Evolutionary conservation across 1,140 invertebrate genomes (phyloP), one percentile per base, ranked within the genome.

Genomic region (Calliphora vicina): DNA sequence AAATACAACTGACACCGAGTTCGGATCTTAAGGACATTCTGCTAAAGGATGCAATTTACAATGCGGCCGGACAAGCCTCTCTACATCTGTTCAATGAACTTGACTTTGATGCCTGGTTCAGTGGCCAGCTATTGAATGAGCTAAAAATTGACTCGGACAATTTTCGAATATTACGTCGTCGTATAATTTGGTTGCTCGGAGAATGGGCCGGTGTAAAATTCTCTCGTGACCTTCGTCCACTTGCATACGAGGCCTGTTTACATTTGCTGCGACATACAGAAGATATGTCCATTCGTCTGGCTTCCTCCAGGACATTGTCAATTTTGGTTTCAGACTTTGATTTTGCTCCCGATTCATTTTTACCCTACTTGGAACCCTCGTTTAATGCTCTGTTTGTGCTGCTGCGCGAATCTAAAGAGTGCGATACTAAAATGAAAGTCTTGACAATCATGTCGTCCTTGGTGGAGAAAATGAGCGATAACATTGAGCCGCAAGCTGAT

Each of bases 371-470:
- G 57, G 94, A 96, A 42, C 92, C 94, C 20, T 92, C 93, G 2
- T 97, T 98, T 88, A 92, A 93, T 78, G 92, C 96, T 67, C 91
- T 99, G 3, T 98, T 98, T 91, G 91, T 94, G 82, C 92, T 99
- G 73, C 91, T 99, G 73, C 96, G 96, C 88, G 96, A 98, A 91
- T 96, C 96, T 0, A 93, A 94, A 85, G 97, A 98, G 91, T 98
- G 96, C 92, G 97, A 99, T 91, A 97, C 96, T 3, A 99, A 98
- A 92, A 97, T 98, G 94, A 94, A 96, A 86, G 95, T 98, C 20
- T 91, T 99, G 26, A 95, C 96, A 91, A 96, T 97, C 67, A 93
- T 99, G 89, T 97, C 97, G 35, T 96, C 97, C 89, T 94, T 99
- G 84, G 95, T 98, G 84, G 96, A 98, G 91, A 93, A 97, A 84